Evolutionary conservation across 2,888 invertebrate genomes (phyloP).

Genomic region (Carterocephalus palaemon): DNA sequence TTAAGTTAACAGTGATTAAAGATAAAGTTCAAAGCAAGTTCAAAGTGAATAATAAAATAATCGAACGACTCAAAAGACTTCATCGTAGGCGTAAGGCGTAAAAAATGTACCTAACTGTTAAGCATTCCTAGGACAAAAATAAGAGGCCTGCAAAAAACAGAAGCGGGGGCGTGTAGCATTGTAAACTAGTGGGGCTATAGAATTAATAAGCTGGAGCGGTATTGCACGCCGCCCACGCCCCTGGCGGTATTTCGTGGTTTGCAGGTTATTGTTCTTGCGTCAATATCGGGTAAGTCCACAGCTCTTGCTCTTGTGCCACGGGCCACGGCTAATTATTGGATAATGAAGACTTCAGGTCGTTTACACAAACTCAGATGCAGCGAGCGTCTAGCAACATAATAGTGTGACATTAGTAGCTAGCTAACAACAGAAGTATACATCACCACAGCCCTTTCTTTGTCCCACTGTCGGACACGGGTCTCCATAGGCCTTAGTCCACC

Average conservation of each 20-base stretch:
- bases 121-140: slow-evolving; percentile 5
- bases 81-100: slow-evolving; percentile 2
- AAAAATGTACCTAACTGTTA: slow-evolving; percentile 11
- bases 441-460: too few relatives aligned
- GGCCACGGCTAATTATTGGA: too few relatives aligned
- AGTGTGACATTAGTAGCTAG: too few relatives aligned
- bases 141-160: slow-evolving; percentile 14
- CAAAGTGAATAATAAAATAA: not conserved
- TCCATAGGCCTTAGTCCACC: too few relatives aligned
- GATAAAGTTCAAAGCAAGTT: too few relatives aligned
- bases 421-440: too few relatives aligned
- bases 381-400: too few relatives aligned
- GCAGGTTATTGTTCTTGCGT: slow-evolving; percentile 48
- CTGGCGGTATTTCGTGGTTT: slow-evolving; percentile 34
- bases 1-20: too few relatives aligned
- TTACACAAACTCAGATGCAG: too few relatives aligned
- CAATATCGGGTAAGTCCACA: slow-evolving; percentile 41
- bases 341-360: too few relatives aligned
- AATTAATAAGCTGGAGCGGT: slow-evolving; percentile 10
- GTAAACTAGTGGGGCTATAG: slow-evolving; percentile 1
- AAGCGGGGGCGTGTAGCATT: slow-evolving; percentile 14
- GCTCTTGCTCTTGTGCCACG: slow-evolving; percentile 1
- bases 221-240: slow-evolving; percentile 8
- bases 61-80: not conserved
- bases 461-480: too few relatives aligned